Percentiles rank a stretch among this genome's conserved stretches.
Conservation (phyloP, 2,888 invertebrate species). For the Smittia aterrima region DNA sequence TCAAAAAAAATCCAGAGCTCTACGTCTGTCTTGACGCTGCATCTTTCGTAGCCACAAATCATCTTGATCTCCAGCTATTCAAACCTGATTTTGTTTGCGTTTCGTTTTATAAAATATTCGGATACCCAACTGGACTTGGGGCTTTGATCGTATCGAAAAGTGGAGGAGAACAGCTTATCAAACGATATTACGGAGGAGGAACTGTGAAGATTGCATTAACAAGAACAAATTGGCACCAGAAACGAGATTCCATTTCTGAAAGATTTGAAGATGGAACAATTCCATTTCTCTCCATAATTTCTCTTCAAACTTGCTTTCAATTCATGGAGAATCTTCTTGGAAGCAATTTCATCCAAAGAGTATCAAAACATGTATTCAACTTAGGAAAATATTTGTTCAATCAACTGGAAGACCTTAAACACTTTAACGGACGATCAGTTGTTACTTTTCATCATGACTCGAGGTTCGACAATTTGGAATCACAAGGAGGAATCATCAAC, state of each 20-base stretch:
- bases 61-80: slow-evolving; percentile 66
- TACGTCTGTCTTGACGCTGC: slow-evolving; percentile 86
- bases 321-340: slow-evolving; percentile 56
- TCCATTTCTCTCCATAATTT: slow-evolving; percentile 79
- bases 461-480: slow-evolving; percentile 59
- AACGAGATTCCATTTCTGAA: slow-evolving; percentile 55
- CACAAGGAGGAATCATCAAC: slow-evolving; percentile 83
- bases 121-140: slow-evolving; percentile 91
- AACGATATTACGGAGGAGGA: slow-evolving; percentile 89
- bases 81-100: slow-evolving; percentile 87
- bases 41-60: slow-evolving; percentile 72
- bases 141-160: slow-evolving; percentile 72
- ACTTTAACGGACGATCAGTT: slow-evolving; percentile 70
- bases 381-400: slow-evolving; percentile 72
- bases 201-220: slow-evolving; percentile 84
- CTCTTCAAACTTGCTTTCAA: slow-evolving; percentile 80
- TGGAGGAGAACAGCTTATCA: slow-evolving; percentile 50
- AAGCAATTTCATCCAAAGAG: slow-evolving; percentile 58
- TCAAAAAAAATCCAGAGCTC: slow-evolving; percentile 64
- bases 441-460: slow-evolving; percentile 72
- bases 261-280: slow-evolving; percentile 95
- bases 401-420: slow-evolving; percentile 62
- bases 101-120: slow-evolving; percentile 97
- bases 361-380: slow-evolving; percentile 71
- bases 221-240: slow-evolving; percentile 67